Evolutionary conservation across 1,140 invertebrate genomes (phyloP).

Genomic region (Drosophila novamexicana): DNA sequence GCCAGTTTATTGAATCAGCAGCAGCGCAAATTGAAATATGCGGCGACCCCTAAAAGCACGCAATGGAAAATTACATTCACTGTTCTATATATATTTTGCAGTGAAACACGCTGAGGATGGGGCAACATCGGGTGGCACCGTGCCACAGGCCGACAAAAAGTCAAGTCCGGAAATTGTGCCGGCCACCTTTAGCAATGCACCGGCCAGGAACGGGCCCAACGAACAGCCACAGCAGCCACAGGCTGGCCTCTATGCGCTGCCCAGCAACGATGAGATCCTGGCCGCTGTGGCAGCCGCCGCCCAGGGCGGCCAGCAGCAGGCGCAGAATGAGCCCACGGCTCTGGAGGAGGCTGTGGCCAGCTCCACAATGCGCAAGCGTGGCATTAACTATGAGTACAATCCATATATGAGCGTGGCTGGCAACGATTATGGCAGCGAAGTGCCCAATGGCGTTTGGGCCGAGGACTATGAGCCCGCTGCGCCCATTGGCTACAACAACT

Average conservation of each 20-base stretch:
- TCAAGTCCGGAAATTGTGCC: slow-evolving; percentile 83
- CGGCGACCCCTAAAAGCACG: slow-evolving; percentile 40
- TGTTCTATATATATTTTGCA: slow-evolving; percentile 55
- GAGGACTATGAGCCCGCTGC: slow-evolving; percentile 68
- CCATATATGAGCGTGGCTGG: slow-evolving; percentile 45
- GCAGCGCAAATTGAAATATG: slow-evolving; percentile 56
- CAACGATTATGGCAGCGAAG: slow-evolving; percentile 48
- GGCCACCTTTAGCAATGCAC: slow-evolving; percentile 70
- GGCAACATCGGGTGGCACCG: slow-evolving; percentile 12
- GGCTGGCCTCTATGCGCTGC: slow-evolving; percentile 65
- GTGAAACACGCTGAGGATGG: slow-evolving; percentile 52
- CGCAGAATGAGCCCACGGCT: slow-evolving; percentile 60
- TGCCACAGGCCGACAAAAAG: slow-evolving; percentile 71
- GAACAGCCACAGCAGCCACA: slow-evolving; percentile 38
- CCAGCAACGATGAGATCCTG: slow-evolving; percentile 74
- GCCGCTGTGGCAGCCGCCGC: slow-evolving; percentile 77
- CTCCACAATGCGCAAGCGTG: slow-evolving; percentile 74
- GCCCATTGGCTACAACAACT: slow-evolving; percentile 45
- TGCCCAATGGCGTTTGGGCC: slow-evolving; percentile 59
- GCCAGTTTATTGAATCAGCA: slow-evolving; percentile 68
- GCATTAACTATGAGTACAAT: slow-evolving; percentile 74
- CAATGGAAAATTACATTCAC: slow-evolving; percentile 48
- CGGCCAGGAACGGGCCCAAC: slow-evolving; percentile 29
- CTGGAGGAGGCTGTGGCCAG: slow-evolving; percentile 65
- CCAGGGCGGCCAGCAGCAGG: slow-evolving; percentile 59